Conservation (phyloP, 2,888 invertebrate genomes). For the Campaea margaritaria region DNA sequence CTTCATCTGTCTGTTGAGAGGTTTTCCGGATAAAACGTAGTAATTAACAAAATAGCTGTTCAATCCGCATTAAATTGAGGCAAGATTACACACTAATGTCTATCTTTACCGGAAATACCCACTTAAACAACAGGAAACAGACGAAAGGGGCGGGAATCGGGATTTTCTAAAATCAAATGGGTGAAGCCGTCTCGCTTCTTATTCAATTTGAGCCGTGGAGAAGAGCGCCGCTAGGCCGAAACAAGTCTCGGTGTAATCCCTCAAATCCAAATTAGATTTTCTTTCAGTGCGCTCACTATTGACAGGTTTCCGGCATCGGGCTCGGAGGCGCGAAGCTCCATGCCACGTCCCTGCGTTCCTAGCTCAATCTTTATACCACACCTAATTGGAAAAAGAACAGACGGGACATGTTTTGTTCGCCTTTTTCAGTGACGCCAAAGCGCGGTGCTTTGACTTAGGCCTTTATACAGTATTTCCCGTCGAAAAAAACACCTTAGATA, state of each 20-base stretch:
- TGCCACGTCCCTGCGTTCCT: conserved; percentile 53
- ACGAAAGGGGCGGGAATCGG: conserved; percentile 41
- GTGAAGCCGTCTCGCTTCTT: conserved; percentile 64
- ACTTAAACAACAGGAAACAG: conserved; percentile 6
- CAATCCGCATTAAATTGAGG: conserved; percentile 42
- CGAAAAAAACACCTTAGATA: no score
- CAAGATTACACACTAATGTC: conserved; percentile 52
- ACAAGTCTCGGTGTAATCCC: conserved; percentile 81
- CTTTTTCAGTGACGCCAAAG: conserved; percentile 12
- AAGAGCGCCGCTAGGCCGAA: conserved; percentile 77
- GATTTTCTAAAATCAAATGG: conserved; percentile 62
- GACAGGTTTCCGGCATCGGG: conserved; percentile 66
- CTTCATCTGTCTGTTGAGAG: not conserved
- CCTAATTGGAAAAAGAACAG: conserved; percentile 64
- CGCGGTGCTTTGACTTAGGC: conserved; percentile 11
- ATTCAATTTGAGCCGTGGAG: conserved; percentile 73
- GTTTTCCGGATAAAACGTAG: not conserved
- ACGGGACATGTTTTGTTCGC: conserved; percentile 28
- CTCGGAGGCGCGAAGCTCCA: conserved; percentile 36
- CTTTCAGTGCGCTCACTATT: conserved; percentile 80
- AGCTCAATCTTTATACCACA: conserved; percentile 61
- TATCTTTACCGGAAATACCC: conserved; percentile 14
- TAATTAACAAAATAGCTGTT: conserved; percentile 2
- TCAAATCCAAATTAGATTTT: conserved; percentile 85
- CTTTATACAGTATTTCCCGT: conserved; percentile 4